Conservation (phyloP, 1,140 invertebrate species). For the Drosophila navojoa region DNA sequence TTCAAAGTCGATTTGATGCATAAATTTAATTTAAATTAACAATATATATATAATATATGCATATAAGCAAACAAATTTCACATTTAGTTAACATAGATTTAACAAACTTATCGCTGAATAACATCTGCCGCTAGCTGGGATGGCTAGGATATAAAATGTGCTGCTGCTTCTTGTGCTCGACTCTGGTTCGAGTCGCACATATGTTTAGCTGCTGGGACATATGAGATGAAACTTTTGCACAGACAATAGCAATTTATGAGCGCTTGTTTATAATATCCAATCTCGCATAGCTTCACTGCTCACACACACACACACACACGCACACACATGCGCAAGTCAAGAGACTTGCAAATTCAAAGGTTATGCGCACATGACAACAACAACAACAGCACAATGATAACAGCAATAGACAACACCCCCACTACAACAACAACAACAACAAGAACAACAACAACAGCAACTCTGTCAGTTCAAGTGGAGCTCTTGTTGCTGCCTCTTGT, state of each 20-base stretch:
- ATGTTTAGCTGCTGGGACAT: conserved; percentile 2
- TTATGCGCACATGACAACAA: conserved; percentile 55
- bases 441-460: background rate
- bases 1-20: too few relatives aligned
- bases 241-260: conserved; percentile 44
- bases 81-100: background rate
- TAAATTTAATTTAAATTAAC: too few relatives aligned
- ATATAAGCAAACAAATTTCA: too few relatives aligned
- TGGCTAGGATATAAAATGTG: too few relatives aligned
- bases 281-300: conserved; percentile 2
- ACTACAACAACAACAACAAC: too few relatives aligned
- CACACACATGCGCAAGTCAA: conserved; percentile 5
- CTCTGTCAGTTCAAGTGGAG: conserved; percentile 9
- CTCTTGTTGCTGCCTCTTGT: conserved; percentile 36
- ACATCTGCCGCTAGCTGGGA: background rate
- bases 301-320: conserved; percentile 43
- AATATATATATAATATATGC: too few relatives aligned
- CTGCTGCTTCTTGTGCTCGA: too few relatives aligned
- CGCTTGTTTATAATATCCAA: conserved; percentile 36
- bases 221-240: conserved; percentile 25
- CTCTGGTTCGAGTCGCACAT: background rate
- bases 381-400: conserved; percentile 31
- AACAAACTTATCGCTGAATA: background rate
- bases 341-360: conserved; percentile 70
- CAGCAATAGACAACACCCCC: conserved; percentile 46